Evolutionary conservation across 1,140 invertebrate genomes (phyloP).

Genomic region (Bombus haemorrhoidalis): DNA sequence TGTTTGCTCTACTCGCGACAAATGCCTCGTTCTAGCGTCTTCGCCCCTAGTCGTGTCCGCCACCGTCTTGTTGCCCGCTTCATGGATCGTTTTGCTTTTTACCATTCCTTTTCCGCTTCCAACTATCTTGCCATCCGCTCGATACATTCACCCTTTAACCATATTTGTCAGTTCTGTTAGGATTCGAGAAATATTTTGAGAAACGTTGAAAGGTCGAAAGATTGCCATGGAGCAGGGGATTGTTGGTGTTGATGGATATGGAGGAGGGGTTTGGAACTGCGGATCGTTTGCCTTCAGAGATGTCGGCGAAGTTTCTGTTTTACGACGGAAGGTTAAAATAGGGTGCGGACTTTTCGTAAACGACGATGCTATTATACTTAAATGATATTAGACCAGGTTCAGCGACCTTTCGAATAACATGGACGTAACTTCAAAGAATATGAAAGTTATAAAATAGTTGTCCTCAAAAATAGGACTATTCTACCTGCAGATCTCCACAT

Average conservation of each 20-base stretch:
- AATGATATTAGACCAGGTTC: background rate
- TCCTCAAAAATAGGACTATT: background rate
- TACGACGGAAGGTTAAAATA: background rate
- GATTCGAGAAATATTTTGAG: background rate
- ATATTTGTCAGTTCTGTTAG: background rate
- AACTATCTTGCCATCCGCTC: background rate
- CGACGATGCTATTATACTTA: background rate
- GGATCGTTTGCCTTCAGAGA: background rate
- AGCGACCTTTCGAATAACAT: background rate
- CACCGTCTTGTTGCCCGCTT: slow-evolving; percentile 14
- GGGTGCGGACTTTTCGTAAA: background rate
- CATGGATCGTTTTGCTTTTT: slow-evolving; percentile 32
- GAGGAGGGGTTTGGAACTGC: background rate
- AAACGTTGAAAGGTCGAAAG: background rate
- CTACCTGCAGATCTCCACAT: rapidly evolving
- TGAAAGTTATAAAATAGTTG: background rate
- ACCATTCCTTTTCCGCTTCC: background rate
- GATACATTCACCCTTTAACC: slow-evolving; percentile 16
- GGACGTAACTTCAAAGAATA: background rate
- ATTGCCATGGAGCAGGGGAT: background rate
- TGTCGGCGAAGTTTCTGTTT: background rate
- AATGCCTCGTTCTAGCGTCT: slow-evolving; percentile 69
- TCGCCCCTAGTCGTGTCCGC: slow-evolving; percentile 16
- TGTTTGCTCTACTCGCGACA: slow-evolving; percentile 75
- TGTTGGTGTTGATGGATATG: background rate